These are phyloP conservation scores for Cladopsammia gracilis DNA, from an alignment of 64 coral and sea anemone species.

Conservation along the genomic window DNA sequence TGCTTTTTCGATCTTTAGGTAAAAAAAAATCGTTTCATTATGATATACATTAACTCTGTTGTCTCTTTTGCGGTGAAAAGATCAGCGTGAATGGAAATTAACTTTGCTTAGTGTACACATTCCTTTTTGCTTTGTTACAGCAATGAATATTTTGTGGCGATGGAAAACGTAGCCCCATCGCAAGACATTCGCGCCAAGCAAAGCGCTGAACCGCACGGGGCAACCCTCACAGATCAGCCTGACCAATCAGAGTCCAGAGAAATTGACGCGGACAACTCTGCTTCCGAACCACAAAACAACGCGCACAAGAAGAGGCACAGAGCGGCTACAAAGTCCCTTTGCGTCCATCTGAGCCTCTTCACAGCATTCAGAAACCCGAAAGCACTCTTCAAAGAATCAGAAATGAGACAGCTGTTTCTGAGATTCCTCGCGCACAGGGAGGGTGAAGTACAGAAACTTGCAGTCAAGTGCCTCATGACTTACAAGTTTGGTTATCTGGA, in stretches of 20 bases:
- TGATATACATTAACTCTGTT: too few species aligned
- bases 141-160: constrained; percentile 77
- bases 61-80: too few species aligned
- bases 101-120: background rate
- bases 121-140: constrained; percentile 40
- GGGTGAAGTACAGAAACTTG: constrained; percentile 81
- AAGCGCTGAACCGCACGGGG: background rate
- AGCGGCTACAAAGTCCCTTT: constrained; percentile 77
- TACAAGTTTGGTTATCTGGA: constrained; percentile 89
- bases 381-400: constrained; percentile 75
- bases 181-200: constrained; percentile 83
- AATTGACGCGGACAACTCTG: background rate
- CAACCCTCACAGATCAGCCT: background rate
- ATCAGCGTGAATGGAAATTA: background rate
- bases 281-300: background rate
- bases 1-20: too few species aligned
- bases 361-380: constrained; percentile 80
- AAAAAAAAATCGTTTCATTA: too few species aligned
- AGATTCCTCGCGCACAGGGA: constrained; percentile 79
- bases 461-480: constrained; percentile 64
- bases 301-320: constrained; percentile 50
- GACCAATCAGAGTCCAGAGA: background rate
- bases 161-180: constrained; percentile 76
- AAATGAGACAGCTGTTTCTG: constrained; percentile 43
- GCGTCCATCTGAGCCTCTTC: constrained; percentile 75